phyloP scores from a whole-genome alignment of 1,140 invertebrate genomes.

The Plectrocnemia conspersa region DNA sequence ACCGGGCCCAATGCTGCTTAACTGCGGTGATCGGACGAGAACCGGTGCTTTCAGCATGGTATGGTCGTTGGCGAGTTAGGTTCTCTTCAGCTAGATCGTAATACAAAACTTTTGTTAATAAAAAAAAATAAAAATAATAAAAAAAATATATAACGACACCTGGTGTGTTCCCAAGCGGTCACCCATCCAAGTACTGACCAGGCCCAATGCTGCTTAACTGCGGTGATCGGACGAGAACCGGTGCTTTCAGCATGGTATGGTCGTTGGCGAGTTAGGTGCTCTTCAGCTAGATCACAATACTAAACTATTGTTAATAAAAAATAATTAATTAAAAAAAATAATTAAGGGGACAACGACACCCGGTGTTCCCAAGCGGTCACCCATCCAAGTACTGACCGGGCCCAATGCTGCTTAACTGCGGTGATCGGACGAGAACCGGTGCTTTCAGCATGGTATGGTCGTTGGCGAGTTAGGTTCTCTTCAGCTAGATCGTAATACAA shows the following conservation, averaged over 20 bases:
- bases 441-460: conserved; percentile 11
- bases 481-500: too few relatives aligned
- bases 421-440: conserved; percentile 17
- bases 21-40: conserved; percentile 17
- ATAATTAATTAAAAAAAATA: too few relatives aligned
- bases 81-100: too few relatives aligned
- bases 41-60: conserved; percentile 12
- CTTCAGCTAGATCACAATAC: too few relatives aligned
- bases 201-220: conserved; percentile 13
- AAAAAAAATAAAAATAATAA: too few relatives aligned
- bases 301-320: too few relatives aligned
- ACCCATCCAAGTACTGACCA: conserved; percentile 14
- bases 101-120: too few relatives aligned
- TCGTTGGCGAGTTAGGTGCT: too few relatives aligned
- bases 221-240: conserved; percentile 17
- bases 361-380: conserved; percentile 32
- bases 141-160: too few relatives aligned
- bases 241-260: conserved; percentile 13
- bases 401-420: conserved; percentile 14
- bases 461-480: too few relatives aligned
- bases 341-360: conserved; percentile 29
- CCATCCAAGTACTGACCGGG: conserved; percentile 30
- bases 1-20: conserved; percentile 9
- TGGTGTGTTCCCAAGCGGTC: conserved; percentile 12
- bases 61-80: conserved; percentile 16